phyloP scores from a whole-genome alignment of 2,113 vertebrate genomes.

The Rattus norvegicus region DNA sequence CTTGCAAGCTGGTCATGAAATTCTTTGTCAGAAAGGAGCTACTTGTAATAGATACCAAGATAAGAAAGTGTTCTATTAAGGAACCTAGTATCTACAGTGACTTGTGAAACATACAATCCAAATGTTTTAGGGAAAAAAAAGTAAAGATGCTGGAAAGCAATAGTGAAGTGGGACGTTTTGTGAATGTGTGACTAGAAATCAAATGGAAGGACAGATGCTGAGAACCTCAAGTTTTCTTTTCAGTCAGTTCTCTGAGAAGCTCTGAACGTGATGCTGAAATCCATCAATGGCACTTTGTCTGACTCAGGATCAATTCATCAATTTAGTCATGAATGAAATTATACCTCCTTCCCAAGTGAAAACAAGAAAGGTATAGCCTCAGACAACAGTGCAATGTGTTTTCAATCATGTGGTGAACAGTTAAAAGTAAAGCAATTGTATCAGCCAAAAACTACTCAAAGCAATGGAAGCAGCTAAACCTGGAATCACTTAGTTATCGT shows the following conservation, averaged over 20 bases:
- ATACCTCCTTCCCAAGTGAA: constrained; percentile 42
- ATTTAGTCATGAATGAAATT: background rate
- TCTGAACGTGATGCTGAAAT: background rate
- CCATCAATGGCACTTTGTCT: constrained; percentile 13
- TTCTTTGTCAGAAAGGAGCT: background rate
- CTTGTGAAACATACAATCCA: background rate
- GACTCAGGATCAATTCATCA: background rate
- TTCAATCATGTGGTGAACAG: background rate
- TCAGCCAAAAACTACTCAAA: background rate
- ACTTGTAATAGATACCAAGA: background rate
- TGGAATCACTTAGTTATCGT: constrained; percentile 31
- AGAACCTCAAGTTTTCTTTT: background rate
- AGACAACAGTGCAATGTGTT: constrained; percentile 10
- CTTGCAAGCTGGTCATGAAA: background rate
- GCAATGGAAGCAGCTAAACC: background rate
- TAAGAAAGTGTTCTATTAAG: background rate
- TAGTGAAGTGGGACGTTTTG: background rate
- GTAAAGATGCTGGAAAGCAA: background rate
- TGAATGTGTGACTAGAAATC: background rate
- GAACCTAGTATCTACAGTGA: background rate
- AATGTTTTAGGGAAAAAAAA: background rate
- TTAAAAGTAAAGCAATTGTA: background rate
- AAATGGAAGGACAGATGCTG: background rate
- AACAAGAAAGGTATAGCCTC: background rate
- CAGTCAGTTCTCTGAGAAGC: background rate